Base-by-base conservation (phyloP, 1,140 invertebrate genomes). In the Hypsibius dujardini region DNA sequence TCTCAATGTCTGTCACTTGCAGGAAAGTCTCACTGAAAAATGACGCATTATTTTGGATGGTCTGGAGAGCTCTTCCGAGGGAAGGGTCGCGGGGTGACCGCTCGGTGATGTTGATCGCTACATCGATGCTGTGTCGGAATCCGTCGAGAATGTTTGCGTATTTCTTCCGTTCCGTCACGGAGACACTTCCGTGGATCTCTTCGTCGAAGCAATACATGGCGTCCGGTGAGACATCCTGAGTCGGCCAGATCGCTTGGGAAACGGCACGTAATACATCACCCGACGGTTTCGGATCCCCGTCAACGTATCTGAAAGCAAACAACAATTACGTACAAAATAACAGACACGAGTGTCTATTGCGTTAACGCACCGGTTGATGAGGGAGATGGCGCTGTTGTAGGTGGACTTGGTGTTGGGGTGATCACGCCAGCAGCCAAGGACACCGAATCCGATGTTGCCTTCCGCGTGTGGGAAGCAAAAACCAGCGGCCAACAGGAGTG, bases 201-300 rank as follows among this genome's bases (percentile, higher is more conserved):
- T 56, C 50, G 50, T 56, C 50, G n/a, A 56, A 56, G n/a, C 50
- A 56, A 56, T 56, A 56, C 50, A 56, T 56, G n/a, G 7, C n/a
- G 7, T 56, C 50, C 7, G 50, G 7, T 56, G 50, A 56, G 50
- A 56, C 50, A 56, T 56, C 50, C 7, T 56, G 50, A 7, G 50
- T 7, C 7, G 50, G 50, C 50, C 50, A 56, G 7, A 56, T n/a
- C n/a, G 50, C 7, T n/a, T 56, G 50, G 7, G 50, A 56, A 7
- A 56, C 50, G 50, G 50, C 50, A 7, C n/a, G 50, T 7, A 56
- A n/a, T 7, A 56, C 50, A 7, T 56, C 50, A 56, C 50, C 50
- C 50, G 50, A n/a, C n/a, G 7, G 7, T 56, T 56, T 56, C 7
- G 50, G 50, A 7, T 56, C 50, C 7, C 50, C 50, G 50, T 56